phyloP scores from a whole-genome alignment of 2,113 vertebrate species.

The Seriola aureovittata region DNA sequence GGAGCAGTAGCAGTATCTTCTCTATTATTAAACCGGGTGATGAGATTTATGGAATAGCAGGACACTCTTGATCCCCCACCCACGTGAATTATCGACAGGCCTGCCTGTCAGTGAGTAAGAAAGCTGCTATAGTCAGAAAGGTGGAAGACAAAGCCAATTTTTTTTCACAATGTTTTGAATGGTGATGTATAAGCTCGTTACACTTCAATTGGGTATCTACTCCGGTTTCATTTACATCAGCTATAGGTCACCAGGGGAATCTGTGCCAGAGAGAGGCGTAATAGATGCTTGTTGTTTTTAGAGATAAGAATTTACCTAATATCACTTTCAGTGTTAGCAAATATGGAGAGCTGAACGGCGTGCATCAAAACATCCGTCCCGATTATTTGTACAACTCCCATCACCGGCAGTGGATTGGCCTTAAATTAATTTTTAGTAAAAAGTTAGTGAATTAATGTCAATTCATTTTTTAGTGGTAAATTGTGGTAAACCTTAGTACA shows the following conservation, averaged over 20 bases:
- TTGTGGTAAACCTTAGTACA: no score
- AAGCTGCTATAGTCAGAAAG: background rate
- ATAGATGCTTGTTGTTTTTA: background rate
- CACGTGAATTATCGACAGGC: background rate
- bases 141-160: background rate
- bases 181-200: background rate
- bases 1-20: background rate
- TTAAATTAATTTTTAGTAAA: no score
- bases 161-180: background rate
- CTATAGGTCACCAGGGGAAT: background rate
- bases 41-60: background rate
- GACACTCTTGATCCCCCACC: background rate
- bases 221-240: background rate
- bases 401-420: no score
- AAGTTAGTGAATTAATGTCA: no score
- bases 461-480: no score
- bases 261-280: background rate
- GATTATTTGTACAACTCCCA: no score
- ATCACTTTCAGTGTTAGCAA: background rate
- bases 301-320: background rate
- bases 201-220: background rate
- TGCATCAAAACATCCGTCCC: no score
- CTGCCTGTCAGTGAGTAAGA: background rate
- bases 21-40: background rate
- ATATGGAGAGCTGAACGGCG: background rate